A percentile compares a stretch with the other conserved stretches of the same genome.
phyloP scores from a whole-genome alignment of 2,797 vertebrate species.

The Microctenopoma steveboyesi region DNA sequence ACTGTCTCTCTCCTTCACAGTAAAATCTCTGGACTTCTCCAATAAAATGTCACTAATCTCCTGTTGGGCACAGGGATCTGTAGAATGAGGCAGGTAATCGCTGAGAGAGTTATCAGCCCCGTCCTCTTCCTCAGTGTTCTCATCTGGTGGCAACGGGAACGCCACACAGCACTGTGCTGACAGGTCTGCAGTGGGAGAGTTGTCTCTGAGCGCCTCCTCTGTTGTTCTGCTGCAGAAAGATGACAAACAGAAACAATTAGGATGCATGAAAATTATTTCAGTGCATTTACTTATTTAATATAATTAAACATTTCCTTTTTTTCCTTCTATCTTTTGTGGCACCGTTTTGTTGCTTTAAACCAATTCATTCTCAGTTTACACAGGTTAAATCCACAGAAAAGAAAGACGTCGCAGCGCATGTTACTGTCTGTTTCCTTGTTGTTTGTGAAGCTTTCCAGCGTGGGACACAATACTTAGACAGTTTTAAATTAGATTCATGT shows the following conservation, averaged over 20 bases:
- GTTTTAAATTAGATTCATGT: too few species aligned
- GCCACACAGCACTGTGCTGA: slow-evolving; percentile 18
- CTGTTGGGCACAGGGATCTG: slow-evolving; percentile 7
- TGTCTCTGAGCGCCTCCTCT: slow-evolving; percentile 18
- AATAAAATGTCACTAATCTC: neutral
- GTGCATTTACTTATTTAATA: neutral
- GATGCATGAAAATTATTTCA: neutral
- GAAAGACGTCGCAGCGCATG: too few species aligned
- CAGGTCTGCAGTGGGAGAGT: slow-evolving; percentile 14
- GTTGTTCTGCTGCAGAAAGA: slow-evolving; percentile 36
- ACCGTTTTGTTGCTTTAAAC: neutral
- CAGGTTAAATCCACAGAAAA: too few species aligned
- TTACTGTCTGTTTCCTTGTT: too few species aligned
- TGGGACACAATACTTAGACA: too few species aligned
- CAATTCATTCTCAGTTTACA: too few species aligned
- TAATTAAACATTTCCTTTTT: neutral
- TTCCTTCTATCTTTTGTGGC: too few species aligned
- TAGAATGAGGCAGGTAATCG: slow-evolving; percentile 1
- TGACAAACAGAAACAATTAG: slow-evolving; percentile 15
- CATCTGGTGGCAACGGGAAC: slow-evolving; percentile 12
- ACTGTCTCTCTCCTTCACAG: neutral
- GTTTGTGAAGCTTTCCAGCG: too few species aligned
- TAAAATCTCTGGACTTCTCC: slow-evolving; percentile 27
- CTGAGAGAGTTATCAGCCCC: neutral
- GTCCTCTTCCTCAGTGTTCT: slow-evolving; percentile 17